Percentiles rank a stretch among this genome's conserved stretches.
Conservation (phyloP, 2,888 invertebrate genomes). For the Glomeris marginata region DNA sequence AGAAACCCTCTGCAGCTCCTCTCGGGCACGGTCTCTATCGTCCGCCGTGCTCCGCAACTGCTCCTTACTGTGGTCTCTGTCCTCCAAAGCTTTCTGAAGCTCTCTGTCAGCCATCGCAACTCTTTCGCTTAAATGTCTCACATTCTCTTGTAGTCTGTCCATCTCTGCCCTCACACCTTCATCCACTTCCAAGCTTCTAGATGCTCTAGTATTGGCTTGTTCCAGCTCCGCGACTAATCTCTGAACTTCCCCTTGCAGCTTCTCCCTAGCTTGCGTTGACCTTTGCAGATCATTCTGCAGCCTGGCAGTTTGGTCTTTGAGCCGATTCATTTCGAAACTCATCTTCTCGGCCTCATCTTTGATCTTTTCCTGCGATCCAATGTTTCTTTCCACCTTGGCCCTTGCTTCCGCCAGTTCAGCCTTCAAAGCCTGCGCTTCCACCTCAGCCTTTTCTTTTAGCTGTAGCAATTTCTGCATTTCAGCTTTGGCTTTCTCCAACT, state of each 20-base stretch:
- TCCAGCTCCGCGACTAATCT: conserved; percentile 34
- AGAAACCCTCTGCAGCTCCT: conserved; percentile 49
- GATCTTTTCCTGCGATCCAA: conserved; percentile 32
- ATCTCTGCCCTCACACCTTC: conserved; percentile 33
- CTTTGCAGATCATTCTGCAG: conserved; percentile 17
- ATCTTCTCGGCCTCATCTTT: conserved; percentile 54
- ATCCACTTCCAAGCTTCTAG: conserved; percentile 45
- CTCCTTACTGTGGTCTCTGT: conserved; percentile 46
- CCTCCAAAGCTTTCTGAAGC: too few relatives aligned
- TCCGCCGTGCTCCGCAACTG: conserved; percentile 23
- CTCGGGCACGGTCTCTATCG: conserved; percentile 37
- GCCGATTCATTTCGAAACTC: conserved; percentile 21
- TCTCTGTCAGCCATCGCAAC: too few relatives aligned
- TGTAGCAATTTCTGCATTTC: conserved; percentile 45
- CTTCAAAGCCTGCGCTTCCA: conserved; percentile 13
- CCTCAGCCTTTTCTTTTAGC: conserved; percentile 42
- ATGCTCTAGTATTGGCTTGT: conserved; percentile 51
- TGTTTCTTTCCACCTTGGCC: conserved; percentile 14
- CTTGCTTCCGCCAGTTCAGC: conserved; percentile 14
- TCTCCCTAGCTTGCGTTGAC: conserved; percentile 16
- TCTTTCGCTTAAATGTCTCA: too few relatives aligned
- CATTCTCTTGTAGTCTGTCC: conserved; percentile 61
- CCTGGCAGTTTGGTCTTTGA: conserved; percentile 22
- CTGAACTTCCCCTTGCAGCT: conserved; percentile 23
- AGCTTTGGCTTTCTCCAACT: conserved; percentile 43